Conservation (phyloP, 2,888 invertebrate species). For the Escarpia spicata region DNA sequence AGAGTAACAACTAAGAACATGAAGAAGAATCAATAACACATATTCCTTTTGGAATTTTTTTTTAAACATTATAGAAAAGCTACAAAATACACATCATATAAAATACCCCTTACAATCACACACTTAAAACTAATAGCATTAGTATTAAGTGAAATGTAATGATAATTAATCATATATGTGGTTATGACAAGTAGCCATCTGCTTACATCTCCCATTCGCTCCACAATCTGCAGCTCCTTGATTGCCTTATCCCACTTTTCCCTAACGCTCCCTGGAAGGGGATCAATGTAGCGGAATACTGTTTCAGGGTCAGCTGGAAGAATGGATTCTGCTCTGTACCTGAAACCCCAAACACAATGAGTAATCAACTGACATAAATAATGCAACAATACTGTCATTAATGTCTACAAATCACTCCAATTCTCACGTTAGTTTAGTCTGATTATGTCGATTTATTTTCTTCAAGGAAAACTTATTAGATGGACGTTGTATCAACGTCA, state of each 20-base stretch:
- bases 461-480: background rate
- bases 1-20: background rate
- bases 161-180: background rate
- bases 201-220: background rate
- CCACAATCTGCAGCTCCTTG: conserved; percentile 19
- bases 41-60: background rate
- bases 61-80: background rate
- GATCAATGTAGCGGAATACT: conserved; percentile 24
- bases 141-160: background rate
- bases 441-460: background rate
- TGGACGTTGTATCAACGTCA: background rate
- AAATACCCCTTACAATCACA: background rate
- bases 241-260: conserved; percentile 25
- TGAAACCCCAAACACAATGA: background rate
- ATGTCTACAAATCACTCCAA: no score
- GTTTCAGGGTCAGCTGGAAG: conserved; percentile 19
- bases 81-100: background rate
- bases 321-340: conserved; percentile 19
- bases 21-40: background rate
- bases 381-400: background rate
- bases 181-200: background rate
- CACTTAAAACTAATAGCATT: background rate
- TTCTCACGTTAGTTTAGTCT: background rate
- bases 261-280: background rate
- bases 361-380: background rate